phyloP scores from a whole-genome alignment of 2,797 vertebrate genomes.

The Cephalopachus bancanus region DNA sequence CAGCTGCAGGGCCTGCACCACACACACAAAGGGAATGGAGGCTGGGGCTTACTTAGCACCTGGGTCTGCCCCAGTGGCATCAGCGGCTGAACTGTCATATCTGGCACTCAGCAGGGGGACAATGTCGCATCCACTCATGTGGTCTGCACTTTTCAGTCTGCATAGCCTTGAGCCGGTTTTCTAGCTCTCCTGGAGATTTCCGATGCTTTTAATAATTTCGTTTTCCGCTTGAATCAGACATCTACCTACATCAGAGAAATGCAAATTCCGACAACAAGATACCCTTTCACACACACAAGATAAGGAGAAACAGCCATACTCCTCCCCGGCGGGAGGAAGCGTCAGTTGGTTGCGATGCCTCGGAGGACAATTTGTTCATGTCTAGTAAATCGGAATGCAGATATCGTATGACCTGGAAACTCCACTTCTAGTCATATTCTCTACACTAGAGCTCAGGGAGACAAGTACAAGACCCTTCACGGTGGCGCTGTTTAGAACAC shows the following conservation, averaged over 20 bases:
- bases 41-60: fast-evolving
- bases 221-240: slow-evolving; percentile 42
- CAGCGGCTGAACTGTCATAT: too few species aligned
- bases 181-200: background rate
- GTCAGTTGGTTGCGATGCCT: background rate
- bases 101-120: background rate
- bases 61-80: background rate
- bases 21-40: background rate
- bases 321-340: background rate
- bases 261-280: background rate
- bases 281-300: background rate
- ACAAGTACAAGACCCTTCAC: background rate
- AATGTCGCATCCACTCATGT: fast-evolving
- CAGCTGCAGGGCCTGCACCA: background rate
- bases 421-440: background rate
- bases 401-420: background rate
- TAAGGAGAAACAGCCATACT: background rate
- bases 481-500: background rate
- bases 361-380: background rate
- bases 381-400: background rate
- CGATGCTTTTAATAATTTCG: background rate
- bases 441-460: background rate
- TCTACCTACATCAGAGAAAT: slow-evolving; percentile 46
- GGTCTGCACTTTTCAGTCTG: background rate
- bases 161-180: background rate